These are phyloP conservation scores for Philereme vetulata DNA, from an alignment of 2,888 invertebrate genomes.

Conservation along the genomic window DNA sequence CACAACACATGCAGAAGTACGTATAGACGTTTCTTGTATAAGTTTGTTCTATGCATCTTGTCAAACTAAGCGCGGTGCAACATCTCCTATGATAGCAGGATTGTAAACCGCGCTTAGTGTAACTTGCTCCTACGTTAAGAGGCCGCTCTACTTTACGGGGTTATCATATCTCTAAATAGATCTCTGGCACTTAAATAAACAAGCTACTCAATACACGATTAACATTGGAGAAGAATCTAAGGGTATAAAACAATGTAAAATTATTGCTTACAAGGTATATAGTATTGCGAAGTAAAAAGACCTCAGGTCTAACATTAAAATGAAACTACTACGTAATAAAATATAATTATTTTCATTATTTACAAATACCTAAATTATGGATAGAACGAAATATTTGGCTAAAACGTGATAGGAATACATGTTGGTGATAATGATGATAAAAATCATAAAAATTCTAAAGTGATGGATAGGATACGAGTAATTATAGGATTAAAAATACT, in stretches of 20 bases:
- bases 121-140: constrained; percentile 40
- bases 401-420: constrained; percentile 78
- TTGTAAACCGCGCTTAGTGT: constrained; percentile 13
- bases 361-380: constrained; percentile 75
- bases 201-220: constrained; percentile 31
- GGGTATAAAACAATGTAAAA: constrained; percentile 66
- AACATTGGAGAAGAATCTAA: constrained; percentile 35
- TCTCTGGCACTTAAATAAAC: constrained; percentile 30
- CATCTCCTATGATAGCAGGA: not conserved
- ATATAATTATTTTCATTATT: constrained; percentile 63
- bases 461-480: constrained; percentile 56
- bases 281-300: constrained; percentile 80
- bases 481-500: constrained; percentile 45
- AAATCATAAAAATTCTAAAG: constrained; percentile 57
- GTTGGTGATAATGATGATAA: constrained; percentile 48
- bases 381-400: constrained; percentile 81
- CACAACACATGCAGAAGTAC: constrained; percentile 80
- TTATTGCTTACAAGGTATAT: constrained; percentile 78
- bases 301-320: constrained; percentile 77
- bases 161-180: constrained; percentile 37
- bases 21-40: constrained; percentile 67
- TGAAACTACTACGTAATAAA: constrained; percentile 77
- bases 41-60: constrained; percentile 31
- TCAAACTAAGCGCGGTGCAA: constrained; percentile 7
- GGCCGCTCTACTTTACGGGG: constrained; percentile 40